Evolutionary conservation across 1,140 invertebrate genomes (phyloP), one percentile per base, ranked within the genome.

Genomic region (Megalopta genalis): DNA sequence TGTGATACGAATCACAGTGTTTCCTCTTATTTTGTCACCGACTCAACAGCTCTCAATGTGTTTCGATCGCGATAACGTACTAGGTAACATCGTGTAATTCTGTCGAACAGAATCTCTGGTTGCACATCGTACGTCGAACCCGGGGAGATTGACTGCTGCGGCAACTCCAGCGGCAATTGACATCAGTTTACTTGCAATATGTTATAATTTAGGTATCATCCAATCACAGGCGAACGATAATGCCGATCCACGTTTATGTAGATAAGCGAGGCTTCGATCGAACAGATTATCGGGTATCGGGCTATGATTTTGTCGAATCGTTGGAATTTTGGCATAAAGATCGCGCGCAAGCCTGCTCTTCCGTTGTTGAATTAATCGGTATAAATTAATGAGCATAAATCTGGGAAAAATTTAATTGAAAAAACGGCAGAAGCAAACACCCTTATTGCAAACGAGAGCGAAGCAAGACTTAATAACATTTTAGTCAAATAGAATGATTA

Each of bases 131-230:
- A 9, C 46, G 59, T 71, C n/a, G 77, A 71, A 66, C 49, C 52
- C 49, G 18, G 25, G 42, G 67, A n/a, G 52, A 46, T 46, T 37
- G 49, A 32, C 32, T 57, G 52, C 7, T 0, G 18, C 32, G 5
- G 42, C 57, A 69, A 10, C 27, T 21, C 16, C 16, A 37, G 12
- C 9, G 67, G 67, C 52, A 69, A 69, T 69, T 69, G 67, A 69
- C 49, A 37, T 69, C 67, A 23, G 25, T 69, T 37, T 23, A 49
- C 27, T 23, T 23, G 67, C 39, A 25, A 21, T 69, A 57, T 69
- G 37, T 57, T 69, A 16, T 69, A 69, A 69, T 69, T 69, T 27
- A 37, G 12, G 25, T 42, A 12, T 16, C 42, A 23, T 39, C n/a
- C 46, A 39, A 25, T 63, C 37, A 10, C n/a, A 5, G 9, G 23